Evolutionary conservation across 2,797 vertebrate species (phyloP).

Genomic region (Gymnodraco acuticeps): DNA sequence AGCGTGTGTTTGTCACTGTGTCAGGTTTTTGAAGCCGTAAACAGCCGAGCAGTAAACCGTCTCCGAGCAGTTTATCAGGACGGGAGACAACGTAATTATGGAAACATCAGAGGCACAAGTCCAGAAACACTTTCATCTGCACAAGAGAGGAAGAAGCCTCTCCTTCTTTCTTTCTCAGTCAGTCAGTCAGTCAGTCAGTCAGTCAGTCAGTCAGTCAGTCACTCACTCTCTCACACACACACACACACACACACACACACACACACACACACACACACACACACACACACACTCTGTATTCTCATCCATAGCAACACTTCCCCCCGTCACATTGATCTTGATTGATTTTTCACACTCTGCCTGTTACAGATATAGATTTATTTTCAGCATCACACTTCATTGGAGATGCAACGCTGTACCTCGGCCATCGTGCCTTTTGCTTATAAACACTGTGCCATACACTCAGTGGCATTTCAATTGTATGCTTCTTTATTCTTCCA

Average conservation of each 20-base stretch:
- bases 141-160: conserved; percentile 41
- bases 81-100: conserved; percentile 58
- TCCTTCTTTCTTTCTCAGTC: conserved; percentile 1
- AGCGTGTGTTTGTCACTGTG: neutral
- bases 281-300: conserved; percentile 44
- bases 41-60: conserved; percentile 25
- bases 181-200: too few species aligned
- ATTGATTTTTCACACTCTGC: conserved; percentile 71
- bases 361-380: conserved; percentile 64
- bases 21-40: conserved; percentile 5
- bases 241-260: too few species aligned
- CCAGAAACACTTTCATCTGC: conserved; percentile 68
- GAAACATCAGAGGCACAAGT: conserved; percentile 44
- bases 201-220: too few species aligned
- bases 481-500: too few species aligned
- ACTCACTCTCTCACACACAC: too few species aligned
- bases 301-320: conserved; percentile 57
- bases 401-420: conserved; percentile 48
- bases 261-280: too few species aligned
- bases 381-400: conserved; percentile 47
- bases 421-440: conserved; percentile 4
- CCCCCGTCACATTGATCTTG: conserved; percentile 63
- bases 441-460: neutral
- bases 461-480: neutral
- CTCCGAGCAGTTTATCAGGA: conserved; percentile 36